These are phyloP conservation scores for Drosophila ustulata DNA, from an alignment of 2,888 invertebrate genomes.

Conservation along the genomic window DNA sequence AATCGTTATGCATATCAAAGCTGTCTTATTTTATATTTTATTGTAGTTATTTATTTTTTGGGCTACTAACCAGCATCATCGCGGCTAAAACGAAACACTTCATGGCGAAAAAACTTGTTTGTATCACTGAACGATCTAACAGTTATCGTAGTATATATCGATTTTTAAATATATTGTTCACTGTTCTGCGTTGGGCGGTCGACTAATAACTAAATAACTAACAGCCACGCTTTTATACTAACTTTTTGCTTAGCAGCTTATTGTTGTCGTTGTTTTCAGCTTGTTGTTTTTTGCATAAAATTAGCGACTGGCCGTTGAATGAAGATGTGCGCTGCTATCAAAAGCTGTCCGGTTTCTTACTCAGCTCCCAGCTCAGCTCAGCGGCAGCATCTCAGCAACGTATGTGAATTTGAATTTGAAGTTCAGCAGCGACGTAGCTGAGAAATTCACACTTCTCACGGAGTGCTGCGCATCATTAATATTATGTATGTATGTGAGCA, in stretches of 20 bases:
- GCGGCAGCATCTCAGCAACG: slow-evolving; percentile 26
- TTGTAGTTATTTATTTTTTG: slow-evolving; percentile 28
- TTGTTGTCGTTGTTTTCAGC: slow-evolving; percentile 29
- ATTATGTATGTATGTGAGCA: slow-evolving; percentile 50
- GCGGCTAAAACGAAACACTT: slow-evolving; percentile 78
- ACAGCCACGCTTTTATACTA: slow-evolving; percentile 70
- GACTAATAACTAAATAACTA: slow-evolving; percentile 68
- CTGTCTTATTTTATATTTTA: slow-evolving; percentile 29
- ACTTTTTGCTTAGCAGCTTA: slow-evolving; percentile 47
- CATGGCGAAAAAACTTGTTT: slow-evolving; percentile 62
- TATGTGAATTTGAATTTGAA: slow-evolving; percentile 54
- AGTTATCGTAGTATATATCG: slow-evolving; percentile 33
- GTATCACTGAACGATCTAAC: slow-evolving; percentile 11
- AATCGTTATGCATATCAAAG: slow-evolving; percentile 18
- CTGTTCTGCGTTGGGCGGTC: slow-evolving; percentile 54
- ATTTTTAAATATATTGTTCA: slow-evolving; percentile 11
- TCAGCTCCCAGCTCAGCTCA: slow-evolving; percentile 55
- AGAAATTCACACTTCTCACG: slow-evolving; percentile 74
- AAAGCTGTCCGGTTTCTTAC: slow-evolving; percentile 79
- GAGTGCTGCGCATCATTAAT: slow-evolving; percentile 67
- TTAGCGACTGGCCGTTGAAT: slow-evolving; percentile 64
- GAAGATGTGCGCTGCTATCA: slow-evolving; percentile 62
- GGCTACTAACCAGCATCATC: slow-evolving; percentile 79
- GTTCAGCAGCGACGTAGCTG: slow-evolving; percentile 58
- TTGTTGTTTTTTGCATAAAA: slow-evolving; percentile 67